Evolutionary conservation across 2,113 vertebrate genomes (phyloP).

Genomic region (Corvus moneduloides): DNA sequence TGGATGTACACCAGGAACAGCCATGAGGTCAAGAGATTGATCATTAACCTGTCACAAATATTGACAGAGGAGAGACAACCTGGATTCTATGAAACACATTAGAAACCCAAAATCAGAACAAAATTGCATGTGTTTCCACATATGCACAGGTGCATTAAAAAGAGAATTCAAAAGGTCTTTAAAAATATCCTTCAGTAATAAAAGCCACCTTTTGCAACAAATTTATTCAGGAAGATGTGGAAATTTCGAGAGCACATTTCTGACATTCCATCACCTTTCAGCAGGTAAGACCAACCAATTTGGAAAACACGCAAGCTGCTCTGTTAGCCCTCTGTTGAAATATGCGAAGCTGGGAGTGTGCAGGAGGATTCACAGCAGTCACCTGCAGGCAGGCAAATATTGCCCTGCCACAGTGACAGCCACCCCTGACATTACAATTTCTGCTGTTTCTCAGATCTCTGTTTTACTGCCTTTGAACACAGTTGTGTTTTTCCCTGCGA

Average conservation of each 20-base stretch:
- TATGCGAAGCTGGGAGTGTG: neutral
- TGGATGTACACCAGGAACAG: constrained; percentile 12
- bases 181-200: neutral
- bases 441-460: neutral
- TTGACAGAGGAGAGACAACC: constrained; percentile 52
- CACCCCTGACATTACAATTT: neutral
- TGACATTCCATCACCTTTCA: neutral
- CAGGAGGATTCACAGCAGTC: neutral
- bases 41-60: constrained; percentile 70
- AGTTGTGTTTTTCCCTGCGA: neutral
- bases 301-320: neutral
- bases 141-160: neutral
- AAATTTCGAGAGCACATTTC: neutral
- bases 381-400: neutral
- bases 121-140: neutral
- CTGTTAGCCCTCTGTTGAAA: neutral
- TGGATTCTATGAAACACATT: neutral
- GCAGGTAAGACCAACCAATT: neutral
- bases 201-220: neutral
- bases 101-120: neutral
- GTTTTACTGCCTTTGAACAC: neutral
- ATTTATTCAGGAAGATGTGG: neutral
- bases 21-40: constrained; percentile 22
- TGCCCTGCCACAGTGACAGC: neutral
- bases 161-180: neutral